These are phyloP conservation scores for Planiliza haematocheilus DNA, from an alignment of 2,113 vertebrate genomes.

Conservation along the genomic window DNA sequence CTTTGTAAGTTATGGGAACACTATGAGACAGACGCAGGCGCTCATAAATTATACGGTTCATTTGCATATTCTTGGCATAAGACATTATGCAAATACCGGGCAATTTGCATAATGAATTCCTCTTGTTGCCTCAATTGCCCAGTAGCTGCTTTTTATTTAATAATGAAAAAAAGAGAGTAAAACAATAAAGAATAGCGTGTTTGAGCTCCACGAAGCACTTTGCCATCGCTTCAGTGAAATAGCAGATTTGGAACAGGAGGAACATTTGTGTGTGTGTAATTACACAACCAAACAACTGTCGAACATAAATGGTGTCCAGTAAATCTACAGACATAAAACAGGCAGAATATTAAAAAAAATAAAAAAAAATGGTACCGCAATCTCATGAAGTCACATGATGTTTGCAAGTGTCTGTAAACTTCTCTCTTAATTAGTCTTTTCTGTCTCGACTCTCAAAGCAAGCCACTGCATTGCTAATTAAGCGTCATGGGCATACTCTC, in stretches of 20 bases:
- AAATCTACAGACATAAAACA: neutral
- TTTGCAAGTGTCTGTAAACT: conserved; percentile 20
- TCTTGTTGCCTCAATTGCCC: conserved; percentile 92
- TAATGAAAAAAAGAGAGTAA: conserved; percentile 77
- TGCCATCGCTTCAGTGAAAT: conserved; percentile 49
- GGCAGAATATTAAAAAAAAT: neutral
- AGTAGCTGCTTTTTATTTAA: conserved; percentile 87
- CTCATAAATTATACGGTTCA: conserved; percentile 96
- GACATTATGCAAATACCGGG: conserved; percentile 95
- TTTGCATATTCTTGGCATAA: conserved; percentile 97
- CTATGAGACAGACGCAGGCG: conserved; percentile 90
- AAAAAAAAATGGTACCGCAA: neutral
- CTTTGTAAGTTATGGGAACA: conserved; percentile 95
- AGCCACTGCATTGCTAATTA: conserved; percentile 77
- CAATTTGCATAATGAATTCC: conserved; percentile 97
- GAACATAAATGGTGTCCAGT: conserved; percentile 10
- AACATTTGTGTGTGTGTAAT: conserved; percentile 30
- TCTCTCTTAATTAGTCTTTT: conserved; percentile 66
- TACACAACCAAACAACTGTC: conserved; percentile 20
- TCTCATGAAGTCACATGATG: neutral
- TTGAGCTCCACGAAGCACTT: conserved; percentile 28
- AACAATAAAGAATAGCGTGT: conserved; percentile 75
- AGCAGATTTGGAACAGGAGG: neutral
- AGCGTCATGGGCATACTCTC: conserved; percentile 52
- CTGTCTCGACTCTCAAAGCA: conserved; percentile 50